These are phyloP conservation scores for Uria lomvia DNA, from an alignment of 2,113 vertebrate genomes.

Conservation along the genomic window DNA sequence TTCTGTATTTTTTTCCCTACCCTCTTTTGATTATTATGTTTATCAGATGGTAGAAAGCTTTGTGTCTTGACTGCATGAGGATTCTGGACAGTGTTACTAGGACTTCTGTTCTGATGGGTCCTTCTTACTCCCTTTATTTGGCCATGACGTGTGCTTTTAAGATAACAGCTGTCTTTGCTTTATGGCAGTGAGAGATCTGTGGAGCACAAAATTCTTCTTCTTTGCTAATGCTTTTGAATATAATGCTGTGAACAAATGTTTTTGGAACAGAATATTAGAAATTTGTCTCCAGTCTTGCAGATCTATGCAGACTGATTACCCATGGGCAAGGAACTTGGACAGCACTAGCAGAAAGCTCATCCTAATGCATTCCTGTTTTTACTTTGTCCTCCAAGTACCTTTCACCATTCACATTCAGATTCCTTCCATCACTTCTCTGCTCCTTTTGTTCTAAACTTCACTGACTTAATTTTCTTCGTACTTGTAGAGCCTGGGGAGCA, in stretches of 20 bases:
- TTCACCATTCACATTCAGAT: rapidly evolving
- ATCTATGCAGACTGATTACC: neutral
- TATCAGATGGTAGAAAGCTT: neutral
- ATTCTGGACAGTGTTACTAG: neutral
- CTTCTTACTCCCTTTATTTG: neutral
- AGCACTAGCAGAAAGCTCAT: neutral
- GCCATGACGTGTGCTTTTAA: neutral
- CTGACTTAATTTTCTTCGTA: neutral
- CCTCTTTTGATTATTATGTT: neutral
- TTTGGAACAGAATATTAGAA: neutral
- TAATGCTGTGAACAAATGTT: neutral
- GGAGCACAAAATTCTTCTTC: neutral
- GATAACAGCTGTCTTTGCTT: neutral
- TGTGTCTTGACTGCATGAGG: neutral
- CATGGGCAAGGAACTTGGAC: neutral
- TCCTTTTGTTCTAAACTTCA: neutral
- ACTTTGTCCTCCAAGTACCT: neutral
- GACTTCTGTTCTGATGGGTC: neutral
- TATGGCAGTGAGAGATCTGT: neutral
- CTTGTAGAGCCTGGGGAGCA: neutral
- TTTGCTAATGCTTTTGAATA: neutral
- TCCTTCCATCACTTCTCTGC: neutral
- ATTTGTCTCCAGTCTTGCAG: neutral
- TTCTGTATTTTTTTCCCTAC: neutral
- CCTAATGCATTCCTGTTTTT: neutral